Evolutionary conservation across 1,140 invertebrate genomes (phyloP), one percentile per base, ranked within the genome.

Genomic region (Myzus persicae): DNA sequence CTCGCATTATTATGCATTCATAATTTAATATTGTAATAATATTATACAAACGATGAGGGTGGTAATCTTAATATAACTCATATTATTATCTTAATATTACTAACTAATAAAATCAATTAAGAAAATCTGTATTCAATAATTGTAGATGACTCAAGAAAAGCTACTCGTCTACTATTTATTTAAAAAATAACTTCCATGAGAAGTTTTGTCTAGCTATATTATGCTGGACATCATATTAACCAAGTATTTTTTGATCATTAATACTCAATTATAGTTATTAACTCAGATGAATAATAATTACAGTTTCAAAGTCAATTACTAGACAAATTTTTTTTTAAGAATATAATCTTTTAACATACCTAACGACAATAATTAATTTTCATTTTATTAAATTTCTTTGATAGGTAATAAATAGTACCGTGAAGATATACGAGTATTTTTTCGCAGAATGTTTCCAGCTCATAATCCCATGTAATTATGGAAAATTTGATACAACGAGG

Each of bases 381-480:
- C 18, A 38, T 82, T 40, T 36, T 82, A 82, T 22, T 82, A 24
- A 82, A 82, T 82, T 82, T 36, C 81, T 20, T 82, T 82, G 81
- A 9, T 82, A 9, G 20, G 7, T 38, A 40, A 76, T 76, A 76
- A 76, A 76, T n/a, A 40, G 8, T 26, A 84, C 3, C 82, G 24
- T 42, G 1, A 38, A n/a, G 0, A 24, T 84, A 84, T 6, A 5
- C 67, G 22, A 1, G 7, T 84, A 84, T 26, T 26, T 26, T 26
- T 40, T 84, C 38, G 40, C 38, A 84, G 42, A 84, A 38, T 5
- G 82, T 84, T 84, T 84, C 82, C 82, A 40, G 87, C 20, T 20
- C 36, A 42, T 89, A 89, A 51, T 88, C 85, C n/a, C 44, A n/a
- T 31, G 18, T 54, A 38, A 89, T 89, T 89, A 54, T 40, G 88